Percentiles rank a stretch among this genome's conserved stretches.
Conservation (phyloP, 2,113 vertebrate species). For the Nymphicus hollandicus region DNA sequence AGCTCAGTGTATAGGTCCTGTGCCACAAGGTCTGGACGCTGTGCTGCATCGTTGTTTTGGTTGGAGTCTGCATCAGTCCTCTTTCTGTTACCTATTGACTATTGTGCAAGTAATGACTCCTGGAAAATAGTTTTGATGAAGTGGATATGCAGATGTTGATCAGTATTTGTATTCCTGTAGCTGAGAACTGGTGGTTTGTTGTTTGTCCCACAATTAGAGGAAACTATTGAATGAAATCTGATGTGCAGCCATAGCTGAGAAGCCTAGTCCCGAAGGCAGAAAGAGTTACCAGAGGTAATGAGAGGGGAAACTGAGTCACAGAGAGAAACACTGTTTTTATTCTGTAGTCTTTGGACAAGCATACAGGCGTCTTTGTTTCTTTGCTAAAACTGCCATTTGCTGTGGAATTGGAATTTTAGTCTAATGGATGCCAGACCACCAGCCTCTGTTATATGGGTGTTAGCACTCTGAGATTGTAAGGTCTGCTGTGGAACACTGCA, state of each 20-base stretch:
- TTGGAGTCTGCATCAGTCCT: fast-evolving
- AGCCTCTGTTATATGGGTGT: neutral
- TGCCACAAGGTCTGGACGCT: neutral
- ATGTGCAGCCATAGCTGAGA: fast-evolving
- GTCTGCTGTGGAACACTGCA: neutral
- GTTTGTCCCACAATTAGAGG: neutral
- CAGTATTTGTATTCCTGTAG: neutral
- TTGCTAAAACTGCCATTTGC: neutral
- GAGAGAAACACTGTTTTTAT: neutral
- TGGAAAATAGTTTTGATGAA: neutral
- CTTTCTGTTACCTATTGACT: neutral
- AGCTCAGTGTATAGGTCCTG: neutral
- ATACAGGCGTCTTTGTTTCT: neutral
- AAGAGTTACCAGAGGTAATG: neutral
- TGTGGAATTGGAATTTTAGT: neutral
- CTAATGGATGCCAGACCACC: neutral
- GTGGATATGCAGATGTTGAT: neutral
- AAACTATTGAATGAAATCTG: neutral
- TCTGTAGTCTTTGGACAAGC: neutral
- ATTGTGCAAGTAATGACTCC: neutral
- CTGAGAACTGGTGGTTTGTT: neutral
- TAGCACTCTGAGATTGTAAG: neutral
- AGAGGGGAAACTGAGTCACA: neutral
- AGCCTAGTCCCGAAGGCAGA: neutral
- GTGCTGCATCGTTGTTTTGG: fast-evolving